Conservation (phyloP, 2,113 vertebrate species). For the Seriola rivoliana region DNA sequence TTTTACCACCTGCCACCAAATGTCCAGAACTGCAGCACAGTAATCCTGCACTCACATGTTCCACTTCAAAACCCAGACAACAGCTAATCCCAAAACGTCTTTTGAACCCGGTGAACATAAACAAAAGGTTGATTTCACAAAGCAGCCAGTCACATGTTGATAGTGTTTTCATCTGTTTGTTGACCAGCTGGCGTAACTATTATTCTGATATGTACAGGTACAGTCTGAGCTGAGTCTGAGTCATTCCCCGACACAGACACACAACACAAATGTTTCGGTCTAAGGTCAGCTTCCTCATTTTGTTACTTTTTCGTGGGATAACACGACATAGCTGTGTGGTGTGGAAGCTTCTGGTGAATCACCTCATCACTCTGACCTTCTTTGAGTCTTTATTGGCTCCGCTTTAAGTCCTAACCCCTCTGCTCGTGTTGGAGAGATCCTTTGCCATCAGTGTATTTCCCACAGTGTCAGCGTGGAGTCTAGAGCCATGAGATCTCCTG, state of each 20-base stretch:
- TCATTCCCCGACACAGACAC: background rate
- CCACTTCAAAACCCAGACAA: constrained; percentile 2
- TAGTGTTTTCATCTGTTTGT: background rate
- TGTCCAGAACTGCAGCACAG: background rate
- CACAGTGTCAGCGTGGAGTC: constrained; percentile 14
- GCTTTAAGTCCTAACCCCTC: constrained; percentile 14
- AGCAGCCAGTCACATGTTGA: background rate
- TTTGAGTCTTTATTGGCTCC: constrained; percentile 11
- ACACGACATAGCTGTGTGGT: background rate
- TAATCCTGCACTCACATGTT: constrained; percentile 34
- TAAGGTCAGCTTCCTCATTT: background rate
- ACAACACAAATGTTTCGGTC: background rate
- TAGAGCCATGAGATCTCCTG: background rate
- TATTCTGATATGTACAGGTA: background rate
- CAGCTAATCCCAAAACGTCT: constrained; percentile 21
- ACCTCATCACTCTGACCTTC: background rate
- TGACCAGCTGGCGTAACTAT: background rate
- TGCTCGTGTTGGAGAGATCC: background rate
- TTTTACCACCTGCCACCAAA: constrained; percentile 10
- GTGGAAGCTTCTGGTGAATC: background rate
- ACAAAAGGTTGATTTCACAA: constrained; percentile 5
- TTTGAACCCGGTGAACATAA: background rate
- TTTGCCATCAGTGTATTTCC: background rate
- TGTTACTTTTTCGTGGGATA: background rate
- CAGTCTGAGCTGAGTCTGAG: too few species aligned